phyloP scores from a whole-genome alignment of 2,888 invertebrate species.

The Aporophyla lueneburgensis region DNA sequence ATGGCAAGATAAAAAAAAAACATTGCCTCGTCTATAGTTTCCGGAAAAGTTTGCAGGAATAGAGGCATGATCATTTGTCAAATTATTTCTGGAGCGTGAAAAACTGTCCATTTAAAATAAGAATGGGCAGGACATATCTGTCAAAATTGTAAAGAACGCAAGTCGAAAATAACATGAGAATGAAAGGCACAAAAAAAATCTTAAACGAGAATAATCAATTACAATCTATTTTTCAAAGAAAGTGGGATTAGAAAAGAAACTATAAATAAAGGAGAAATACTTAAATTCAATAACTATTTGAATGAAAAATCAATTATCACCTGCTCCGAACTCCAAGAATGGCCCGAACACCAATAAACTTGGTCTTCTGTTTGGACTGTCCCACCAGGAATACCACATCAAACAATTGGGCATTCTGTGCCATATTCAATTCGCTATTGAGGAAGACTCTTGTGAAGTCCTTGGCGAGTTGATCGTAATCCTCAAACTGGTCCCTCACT shows the following conservation, averaged over 20 bases:
- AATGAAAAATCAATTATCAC: slow-evolving; percentile 80
- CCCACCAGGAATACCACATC: slow-evolving; percentile 98
- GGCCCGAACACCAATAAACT: slow-evolving; percentile 97
- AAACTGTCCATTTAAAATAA: slow-evolving; percentile 13
- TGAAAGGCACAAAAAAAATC: not conserved
- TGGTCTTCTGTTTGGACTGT: slow-evolving; percentile 97
- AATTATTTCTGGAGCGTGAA: slow-evolving; percentile 24
- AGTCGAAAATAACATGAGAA: slow-evolving; percentile 20
- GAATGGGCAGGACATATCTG: slow-evolving; percentile 27
- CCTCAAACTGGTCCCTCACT: slow-evolving; percentile 98
- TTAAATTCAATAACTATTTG: not conserved
- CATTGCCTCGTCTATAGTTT: not conserved
- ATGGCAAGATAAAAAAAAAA: not conserved
- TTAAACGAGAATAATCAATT: not conserved
- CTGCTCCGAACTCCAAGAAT: slow-evolving; percentile 97
- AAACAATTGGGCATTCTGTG: slow-evolving; percentile 95
- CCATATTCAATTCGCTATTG: slow-evolving; percentile 95
- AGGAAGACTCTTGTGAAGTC: slow-evolving; percentile 97
- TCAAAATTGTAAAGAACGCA: slow-evolving; percentile 13
- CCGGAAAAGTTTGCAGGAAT: not conserved
- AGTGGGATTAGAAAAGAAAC: not conserved
- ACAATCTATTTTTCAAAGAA: not conserved
- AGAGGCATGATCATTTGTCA: slow-evolving; percentile 26
- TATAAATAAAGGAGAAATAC: not conserved
- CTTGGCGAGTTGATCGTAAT: slow-evolving; percentile 97